Conservation (phyloP, 2,888 invertebrate species). For the Agriotes lineatus region DNA sequence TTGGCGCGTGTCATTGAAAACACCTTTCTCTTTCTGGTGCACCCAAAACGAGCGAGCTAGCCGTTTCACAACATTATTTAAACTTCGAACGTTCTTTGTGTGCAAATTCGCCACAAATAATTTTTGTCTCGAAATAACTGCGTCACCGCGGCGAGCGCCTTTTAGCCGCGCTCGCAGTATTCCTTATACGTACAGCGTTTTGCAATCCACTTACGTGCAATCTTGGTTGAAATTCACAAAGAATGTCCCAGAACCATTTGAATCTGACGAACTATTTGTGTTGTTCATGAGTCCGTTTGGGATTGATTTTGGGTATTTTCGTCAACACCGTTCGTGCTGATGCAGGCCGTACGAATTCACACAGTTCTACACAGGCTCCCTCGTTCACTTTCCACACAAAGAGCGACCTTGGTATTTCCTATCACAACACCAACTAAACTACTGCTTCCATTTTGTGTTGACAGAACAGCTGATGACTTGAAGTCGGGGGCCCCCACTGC, state of each 20-base stretch:
- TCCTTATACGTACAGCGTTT: constrained; percentile 9
- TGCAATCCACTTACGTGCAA: constrained; percentile 85
- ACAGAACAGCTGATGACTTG: constrained; percentile 57
- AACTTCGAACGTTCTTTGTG: constrained; percentile 19
- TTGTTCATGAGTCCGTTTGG: constrained; percentile 83
- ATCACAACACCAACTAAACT: constrained; percentile 50
- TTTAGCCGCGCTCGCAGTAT: background rate
- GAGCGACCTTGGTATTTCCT: constrained; percentile 72
- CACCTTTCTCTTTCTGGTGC: constrained; percentile 37
- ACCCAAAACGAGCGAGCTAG: constrained; percentile 15
- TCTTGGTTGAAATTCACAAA: constrained; percentile 99
- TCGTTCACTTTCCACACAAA: constrained; percentile 72
- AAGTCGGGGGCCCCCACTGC: constrained; percentile 34
- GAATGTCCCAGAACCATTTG: constrained; percentile 83
- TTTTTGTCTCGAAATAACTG: constrained; percentile 9
- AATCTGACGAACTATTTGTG: constrained; percentile 81
- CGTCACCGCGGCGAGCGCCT: constrained; percentile 1
- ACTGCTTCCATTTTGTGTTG: constrained; percentile 57
- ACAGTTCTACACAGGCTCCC: constrained; percentile 67
- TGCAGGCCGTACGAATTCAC: constrained; percentile 59
- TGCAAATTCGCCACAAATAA: constrained; percentile 16
- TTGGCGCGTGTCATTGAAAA: constrained; percentile 29
- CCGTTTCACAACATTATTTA: constrained; percentile 19
- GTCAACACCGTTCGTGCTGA: constrained; percentile 49
- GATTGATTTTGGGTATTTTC: constrained; percentile 48